These are phyloP conservation scores for Thera britannica DNA, from an alignment of 2,888 invertebrate genomes.

Conservation along the genomic window DNA sequence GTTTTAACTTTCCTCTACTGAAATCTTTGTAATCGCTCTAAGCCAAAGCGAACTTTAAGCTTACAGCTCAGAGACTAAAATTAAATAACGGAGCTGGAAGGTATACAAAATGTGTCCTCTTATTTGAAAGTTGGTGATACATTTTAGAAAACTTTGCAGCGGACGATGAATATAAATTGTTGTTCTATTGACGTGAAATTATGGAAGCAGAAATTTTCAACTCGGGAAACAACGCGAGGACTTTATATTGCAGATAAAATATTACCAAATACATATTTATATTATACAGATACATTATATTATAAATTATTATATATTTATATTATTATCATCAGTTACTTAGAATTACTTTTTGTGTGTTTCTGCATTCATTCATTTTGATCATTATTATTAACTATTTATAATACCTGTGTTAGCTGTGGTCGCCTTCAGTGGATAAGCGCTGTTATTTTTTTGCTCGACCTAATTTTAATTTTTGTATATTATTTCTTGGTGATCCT, in stretches of 20 bases:
- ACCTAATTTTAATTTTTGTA: too few species aligned
- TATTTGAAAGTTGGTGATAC: conserved; percentile 57
- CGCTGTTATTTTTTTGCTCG: too few species aligned
- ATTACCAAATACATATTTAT: background rate
- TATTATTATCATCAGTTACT: too few species aligned
- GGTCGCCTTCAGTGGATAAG: too few species aligned
- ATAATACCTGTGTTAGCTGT: too few species aligned
- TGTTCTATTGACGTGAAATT: conserved; percentile 31
- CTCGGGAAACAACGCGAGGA: background rate
- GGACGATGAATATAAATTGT: conserved; percentile 34
- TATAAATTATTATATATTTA: too few species aligned
- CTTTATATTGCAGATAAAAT: conserved; percentile 3
- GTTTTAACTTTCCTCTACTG: conserved; percentile 62
- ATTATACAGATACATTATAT: too few species aligned
- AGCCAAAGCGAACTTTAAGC: conserved; percentile 16
- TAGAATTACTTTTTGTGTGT: too few species aligned
- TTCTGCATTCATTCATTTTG: too few species aligned
- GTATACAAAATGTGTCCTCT: conserved; percentile 33
- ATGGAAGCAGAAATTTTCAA: conserved; percentile 23
- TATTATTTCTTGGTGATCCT: too few species aligned
- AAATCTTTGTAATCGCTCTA: conserved; percentile 25
- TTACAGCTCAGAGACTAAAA: conserved; percentile 13
- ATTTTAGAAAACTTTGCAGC: conserved; percentile 37
- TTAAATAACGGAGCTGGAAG: conserved; percentile 13
- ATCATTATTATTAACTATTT: too few species aligned